Conservation (phyloP, 2,797 vertebrate species). For the Syngnathus rostellatus region DNA sequence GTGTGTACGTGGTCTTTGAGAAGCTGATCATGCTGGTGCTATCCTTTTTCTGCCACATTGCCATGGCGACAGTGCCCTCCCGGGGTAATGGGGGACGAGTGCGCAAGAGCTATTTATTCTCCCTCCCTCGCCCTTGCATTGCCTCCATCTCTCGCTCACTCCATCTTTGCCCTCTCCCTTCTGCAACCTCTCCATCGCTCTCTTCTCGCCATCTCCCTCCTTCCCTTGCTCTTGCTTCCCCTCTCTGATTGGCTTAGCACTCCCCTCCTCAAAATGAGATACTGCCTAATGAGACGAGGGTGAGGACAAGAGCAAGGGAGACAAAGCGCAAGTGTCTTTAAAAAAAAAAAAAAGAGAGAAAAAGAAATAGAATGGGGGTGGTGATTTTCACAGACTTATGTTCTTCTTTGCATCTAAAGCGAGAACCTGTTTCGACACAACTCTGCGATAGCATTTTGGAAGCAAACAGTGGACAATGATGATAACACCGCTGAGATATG, state of each 20-base stretch:
- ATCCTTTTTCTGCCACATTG: conserved; percentile 74
- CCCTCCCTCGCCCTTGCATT: conserved; percentile 44
- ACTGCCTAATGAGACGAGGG: conserved; percentile 61
- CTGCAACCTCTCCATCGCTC: conserved; percentile 37
- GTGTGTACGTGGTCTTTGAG: conserved; percentile 35
- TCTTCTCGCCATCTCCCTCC: conserved; percentile 31
- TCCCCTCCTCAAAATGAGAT: conserved; percentile 62
- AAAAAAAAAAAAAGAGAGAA: conserved; percentile 18
- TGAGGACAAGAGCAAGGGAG: conserved; percentile 46
- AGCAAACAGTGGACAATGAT: conserved; percentile 22
- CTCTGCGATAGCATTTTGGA: conserved; percentile 40
- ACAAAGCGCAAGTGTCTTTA: conserved; percentile 59
- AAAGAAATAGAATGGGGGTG: conserved; percentile 51
- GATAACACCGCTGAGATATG: neutral
- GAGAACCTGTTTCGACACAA: conserved; percentile 22
- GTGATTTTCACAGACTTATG: conserved; percentile 53
- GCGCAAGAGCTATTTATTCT: conserved; percentile 68
- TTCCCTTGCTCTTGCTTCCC: conserved; percentile 49
- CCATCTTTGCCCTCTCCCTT: conserved; percentile 47
- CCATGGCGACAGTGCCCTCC: conserved; percentile 75
- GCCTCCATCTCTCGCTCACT: conserved; percentile 27
- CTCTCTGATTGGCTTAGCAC: conserved; percentile 61
- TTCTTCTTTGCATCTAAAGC: conserved; percentile 40
- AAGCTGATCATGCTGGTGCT: conserved; percentile 64
- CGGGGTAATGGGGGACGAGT: conserved; percentile 71